Conservation (phyloP, 2,113 vertebrate genomes). For the Scolopax mira region DNA sequence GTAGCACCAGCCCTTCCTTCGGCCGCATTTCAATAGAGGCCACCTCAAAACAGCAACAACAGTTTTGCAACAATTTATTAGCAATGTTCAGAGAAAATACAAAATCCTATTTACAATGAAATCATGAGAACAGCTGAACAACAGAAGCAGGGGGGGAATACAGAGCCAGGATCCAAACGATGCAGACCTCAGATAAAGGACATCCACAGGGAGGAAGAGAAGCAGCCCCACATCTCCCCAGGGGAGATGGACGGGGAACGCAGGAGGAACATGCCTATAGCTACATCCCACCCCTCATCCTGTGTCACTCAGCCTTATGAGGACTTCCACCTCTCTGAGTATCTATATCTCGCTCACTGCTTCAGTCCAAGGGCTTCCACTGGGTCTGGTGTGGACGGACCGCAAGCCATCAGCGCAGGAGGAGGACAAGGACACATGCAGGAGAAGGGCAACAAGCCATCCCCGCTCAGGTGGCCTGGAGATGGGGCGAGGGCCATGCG, state of each 20-base stretch:
- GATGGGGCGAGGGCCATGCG: not conserved
- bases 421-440: not conserved
- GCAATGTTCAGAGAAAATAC: slow-evolving; percentile 63
- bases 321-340: not conserved
- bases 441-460: not conserved
- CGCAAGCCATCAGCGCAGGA: not conserved
- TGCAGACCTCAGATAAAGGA: not conserved
- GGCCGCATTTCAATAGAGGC: not conserved
- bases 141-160: not conserved
- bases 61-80: slow-evolving; percentile 60
- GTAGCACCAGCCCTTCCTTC: not conserved
- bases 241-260: not conserved
- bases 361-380: not conserved
- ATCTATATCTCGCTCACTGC: rapidly evolving
- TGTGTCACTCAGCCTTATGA: not conserved
- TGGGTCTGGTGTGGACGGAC: not conserved
- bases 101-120: slow-evolving; percentile 60
- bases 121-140: rapidly evolving
- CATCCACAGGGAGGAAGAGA: not conserved
- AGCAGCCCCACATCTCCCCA: not conserved
- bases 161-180: not conserved
- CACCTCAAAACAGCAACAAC: not conserved
- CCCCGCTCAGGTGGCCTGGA: not conserved
- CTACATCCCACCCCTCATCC: not conserved
- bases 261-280: not conserved